Percentiles rank a stretch among this genome's conserved stretches.
Conservation (phyloP, 2,888 invertebrate genomes). For the Loripinus fragilis region DNA sequence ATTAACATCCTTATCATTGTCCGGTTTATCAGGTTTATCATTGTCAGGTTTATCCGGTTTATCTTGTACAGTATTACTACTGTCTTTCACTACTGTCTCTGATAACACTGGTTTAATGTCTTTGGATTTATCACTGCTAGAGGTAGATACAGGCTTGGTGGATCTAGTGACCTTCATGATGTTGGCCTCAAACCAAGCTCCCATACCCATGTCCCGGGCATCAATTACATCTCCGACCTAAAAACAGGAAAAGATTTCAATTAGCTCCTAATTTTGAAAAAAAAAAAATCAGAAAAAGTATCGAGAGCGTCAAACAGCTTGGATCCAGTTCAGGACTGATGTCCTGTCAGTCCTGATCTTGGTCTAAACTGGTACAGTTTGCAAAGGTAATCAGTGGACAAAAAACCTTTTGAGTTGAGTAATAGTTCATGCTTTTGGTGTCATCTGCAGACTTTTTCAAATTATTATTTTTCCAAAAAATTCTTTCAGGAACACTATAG, state of each 20-base stretch:
- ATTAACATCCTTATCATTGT: conserved; percentile 52
- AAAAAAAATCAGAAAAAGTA: too few species aligned
- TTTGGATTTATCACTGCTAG: conserved; percentile 29
- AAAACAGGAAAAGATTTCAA: conserved; percentile 21
- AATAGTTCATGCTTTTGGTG: too few species aligned
- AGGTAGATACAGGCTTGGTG: conserved; percentile 13
- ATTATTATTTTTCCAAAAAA: too few species aligned
- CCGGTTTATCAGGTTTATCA: conserved; percentile 19
- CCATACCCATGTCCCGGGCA: conserved; percentile 86
- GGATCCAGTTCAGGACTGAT: too few species aligned
- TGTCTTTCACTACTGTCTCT: conserved; percentile 20
- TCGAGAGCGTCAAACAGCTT: too few species aligned
- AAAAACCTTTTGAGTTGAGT: too few species aligned
- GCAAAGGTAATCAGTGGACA: too few species aligned
- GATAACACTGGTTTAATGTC: conserved; percentile 44
- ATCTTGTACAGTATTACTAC: background rate
- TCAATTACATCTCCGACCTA: conserved; percentile 88
- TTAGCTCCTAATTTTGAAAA: too few species aligned
- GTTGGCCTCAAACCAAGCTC: conserved; percentile 90
- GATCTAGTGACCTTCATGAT: conserved; percentile 70
- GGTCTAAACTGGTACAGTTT: too few species aligned
- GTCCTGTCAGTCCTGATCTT: too few species aligned
- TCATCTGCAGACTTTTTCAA: too few species aligned
- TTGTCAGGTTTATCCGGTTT: conserved; percentile 1
- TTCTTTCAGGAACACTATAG: too few species aligned